Base-by-base conservation (phyloP, 2,888 invertebrate genomes). In the Sisyra nigra region DNA sequence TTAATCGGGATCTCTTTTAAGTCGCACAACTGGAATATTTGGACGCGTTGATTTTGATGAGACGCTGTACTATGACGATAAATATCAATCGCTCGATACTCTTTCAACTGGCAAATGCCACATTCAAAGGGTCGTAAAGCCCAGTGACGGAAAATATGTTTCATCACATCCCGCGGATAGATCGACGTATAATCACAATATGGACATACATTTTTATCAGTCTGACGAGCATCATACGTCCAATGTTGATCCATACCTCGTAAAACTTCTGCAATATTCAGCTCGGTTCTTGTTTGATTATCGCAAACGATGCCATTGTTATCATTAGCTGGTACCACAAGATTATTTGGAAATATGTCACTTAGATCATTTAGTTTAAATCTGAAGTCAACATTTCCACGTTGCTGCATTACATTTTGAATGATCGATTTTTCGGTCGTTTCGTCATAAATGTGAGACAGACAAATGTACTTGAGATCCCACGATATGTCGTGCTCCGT, bases 371-470 rank as follows among this genome's bases (percentile, higher is more conserved):
- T 33, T 33, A 33, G 9, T 34, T 24, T 35, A 19, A 24, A 8
- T 18, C 29, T 24, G 35, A 13, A n/a, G 14, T 11, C 14, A 11
- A 13, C n/a, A 30, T 32, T 31, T 14, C 29, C 24, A 4, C n/a
- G 37, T 3, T 17, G 17, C n/a, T 64, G 52, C 35, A 62, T 56
- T 3, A 67, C 46, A 2, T 60, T 52, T 10, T 51, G 50, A 1
- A 56, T 42, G 38, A 74, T 71, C 74, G 74, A 75, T 29, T 57
- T 60, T 53, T 75, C 75, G 2, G 71, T 59, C 29, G 61, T 58
- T 0, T 48, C 39, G 50, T 74, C 62, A 0, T 58, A 53, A 1
- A 67, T 60, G 8, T 72, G 54, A 7, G 54, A 49, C 37, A 60
- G 57, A 24, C 24, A 24, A 1, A 62, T 56, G 0, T 63, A 61